Evolutionary conservation across 1,140 invertebrate species (phyloP).

Genomic region (Alviniconcha marisindica): DNA sequence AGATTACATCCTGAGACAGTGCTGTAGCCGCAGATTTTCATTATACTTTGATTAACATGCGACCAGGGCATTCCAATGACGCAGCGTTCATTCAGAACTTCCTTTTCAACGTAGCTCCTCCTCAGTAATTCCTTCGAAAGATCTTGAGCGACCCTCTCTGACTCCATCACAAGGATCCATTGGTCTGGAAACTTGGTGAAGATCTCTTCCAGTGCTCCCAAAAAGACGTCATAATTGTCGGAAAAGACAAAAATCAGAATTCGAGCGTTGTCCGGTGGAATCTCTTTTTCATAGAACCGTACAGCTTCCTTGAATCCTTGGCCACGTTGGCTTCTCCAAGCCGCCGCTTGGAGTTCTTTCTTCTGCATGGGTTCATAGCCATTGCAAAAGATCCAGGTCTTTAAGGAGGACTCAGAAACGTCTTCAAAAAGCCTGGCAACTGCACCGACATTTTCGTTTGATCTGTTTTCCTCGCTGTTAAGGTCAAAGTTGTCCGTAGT

Average conservation of each 20-base stretch:
- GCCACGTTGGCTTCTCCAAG: slow-evolving; percentile 50
- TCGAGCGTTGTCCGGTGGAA: slow-evolving; percentile 49
- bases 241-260: slow-evolving; percentile 55
- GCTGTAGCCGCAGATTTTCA: slow-evolving; percentile 32
- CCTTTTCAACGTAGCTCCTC: slow-evolving; percentile 43
- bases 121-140: slow-evolving; percentile 44
- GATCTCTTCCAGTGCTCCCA: slow-evolving; percentile 53
- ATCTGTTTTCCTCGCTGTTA: slow-evolving; percentile 35
- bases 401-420: slow-evolving; percentile 31
- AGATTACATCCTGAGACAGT: slow-evolving; percentile 31
- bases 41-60: slow-evolving; percentile 45
- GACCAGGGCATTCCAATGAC: slow-evolving; percentile 57
- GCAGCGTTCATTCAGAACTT: slow-evolving; percentile 37
- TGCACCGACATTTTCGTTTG: neutral
- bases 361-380: slow-evolving; percentile 41
- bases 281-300: slow-evolving; percentile 46
- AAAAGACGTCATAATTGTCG: slow-evolving; percentile 50
- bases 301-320: slow-evolving; percentile 51
- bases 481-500: slow-evolving; percentile 52
- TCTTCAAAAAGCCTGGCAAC: slow-evolving; percentile 29
- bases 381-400: slow-evolving; percentile 51
- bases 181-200: slow-evolving; percentile 48
- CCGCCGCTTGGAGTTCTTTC: slow-evolving; percentile 12
- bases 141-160: slow-evolving; percentile 43
- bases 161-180: slow-evolving; percentile 52